Evolutionary conservation across 1,140 invertebrate genomes (phyloP).

Genomic region (Apis dorsata): DNA sequence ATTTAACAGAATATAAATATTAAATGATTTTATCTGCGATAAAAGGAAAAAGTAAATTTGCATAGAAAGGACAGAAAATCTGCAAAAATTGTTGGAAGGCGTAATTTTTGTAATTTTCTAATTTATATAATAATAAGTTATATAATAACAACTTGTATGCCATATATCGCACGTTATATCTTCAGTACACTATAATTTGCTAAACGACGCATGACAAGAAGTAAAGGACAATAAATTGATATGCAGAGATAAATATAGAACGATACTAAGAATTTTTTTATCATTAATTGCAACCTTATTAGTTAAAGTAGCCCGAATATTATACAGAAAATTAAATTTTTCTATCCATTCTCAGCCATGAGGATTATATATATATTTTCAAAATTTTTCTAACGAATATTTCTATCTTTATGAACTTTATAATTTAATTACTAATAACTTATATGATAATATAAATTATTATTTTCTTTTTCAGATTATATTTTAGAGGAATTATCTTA

Average conservation of each 20-base stretch:
- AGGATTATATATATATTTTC: background rate
- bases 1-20: background rate
- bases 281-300: slow-evolving; percentile 8
- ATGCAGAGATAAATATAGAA: slow-evolving; percentile 2
- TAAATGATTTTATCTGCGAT: too few relatives aligned
- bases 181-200: slow-evolving; percentile 3
- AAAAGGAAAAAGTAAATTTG: too few relatives aligned
- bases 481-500: background rate
- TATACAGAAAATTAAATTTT: slow-evolving; percentile 3
- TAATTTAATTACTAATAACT: background rate
- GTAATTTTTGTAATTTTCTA: too few relatives aligned
- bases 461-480: background rate
- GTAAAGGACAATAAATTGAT: background rate
- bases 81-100: too few relatives aligned
- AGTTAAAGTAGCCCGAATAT: background rate
- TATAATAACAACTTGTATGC: slow-evolving; percentile 11
- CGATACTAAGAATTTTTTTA: background rate
- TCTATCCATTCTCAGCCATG: too few relatives aligned
- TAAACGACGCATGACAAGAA: background rate
- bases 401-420: background rate
- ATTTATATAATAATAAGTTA: background rate
- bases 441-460: background rate
- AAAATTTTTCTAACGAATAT: too few relatives aligned
- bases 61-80: background rate
- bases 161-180: background rate